A percentile compares a stretch with the other conserved stretches of the same genome.
Conservation (phyloP, 1,140 invertebrate genomes). For the Cotesia typhae region DNA sequence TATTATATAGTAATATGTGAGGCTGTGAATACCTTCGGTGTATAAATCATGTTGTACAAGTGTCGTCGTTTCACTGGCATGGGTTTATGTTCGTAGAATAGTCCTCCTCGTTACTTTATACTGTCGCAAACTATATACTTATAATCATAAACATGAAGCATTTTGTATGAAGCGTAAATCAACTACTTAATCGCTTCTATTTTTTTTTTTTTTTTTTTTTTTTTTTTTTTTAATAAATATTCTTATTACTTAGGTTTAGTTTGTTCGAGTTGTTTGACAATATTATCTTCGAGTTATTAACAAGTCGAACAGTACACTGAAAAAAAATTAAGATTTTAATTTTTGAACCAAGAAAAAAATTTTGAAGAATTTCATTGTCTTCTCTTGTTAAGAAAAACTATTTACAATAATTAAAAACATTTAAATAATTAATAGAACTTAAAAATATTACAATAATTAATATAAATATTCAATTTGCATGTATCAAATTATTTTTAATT, state of each 20-base stretch:
- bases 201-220: constrained; percentile 29
- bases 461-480: too few species aligned
- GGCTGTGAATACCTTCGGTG: constrained; percentile 31
- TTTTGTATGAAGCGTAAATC: constrained; percentile 53
- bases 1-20: constrained; percentile 31
- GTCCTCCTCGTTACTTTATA: constrained; percentile 13
- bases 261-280: constrained; percentile 1
- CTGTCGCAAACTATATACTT: constrained; percentile 13
- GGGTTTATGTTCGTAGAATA: constrained; percentile 29
- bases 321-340: too few species aligned
- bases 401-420: too few species aligned
- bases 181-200: constrained; percentile 57
- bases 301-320: too few species aligned
- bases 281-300: too few species aligned
- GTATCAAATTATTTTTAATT: too few species aligned
- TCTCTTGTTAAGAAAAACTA: too few species aligned
- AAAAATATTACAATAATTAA: too few species aligned
- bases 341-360: too few species aligned
- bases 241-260: neutral
- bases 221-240: too few species aligned
- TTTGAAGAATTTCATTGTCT: too few species aligned
- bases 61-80: constrained; percentile 32
- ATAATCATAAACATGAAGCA: constrained; percentile 16
- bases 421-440: too few species aligned
- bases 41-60: constrained; percentile 36